These are phyloP conservation scores for Liolophura sinensis DNA, from an alignment of 1,140 invertebrate species.

Conservation along the genomic window DNA sequence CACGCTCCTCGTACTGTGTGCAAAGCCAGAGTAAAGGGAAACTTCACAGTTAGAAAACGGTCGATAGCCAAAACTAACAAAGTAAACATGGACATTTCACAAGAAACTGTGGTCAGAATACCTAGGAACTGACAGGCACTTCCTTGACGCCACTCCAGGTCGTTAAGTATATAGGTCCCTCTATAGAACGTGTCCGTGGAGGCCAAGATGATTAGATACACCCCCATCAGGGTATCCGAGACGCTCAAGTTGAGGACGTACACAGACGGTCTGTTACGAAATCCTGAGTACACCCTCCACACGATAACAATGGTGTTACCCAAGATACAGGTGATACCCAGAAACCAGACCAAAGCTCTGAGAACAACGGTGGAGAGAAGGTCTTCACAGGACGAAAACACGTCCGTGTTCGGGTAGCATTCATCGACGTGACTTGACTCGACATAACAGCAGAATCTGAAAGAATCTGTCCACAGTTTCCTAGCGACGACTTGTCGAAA, in stretches of 20 bases:
- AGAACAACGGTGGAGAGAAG: not conserved
- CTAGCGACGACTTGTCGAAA: no score
- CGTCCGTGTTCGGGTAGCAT: no score
- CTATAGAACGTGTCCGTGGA: constrained; percentile 32
- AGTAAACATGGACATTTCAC: constrained; percentile 36
- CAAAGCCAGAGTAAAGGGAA: constrained; percentile 25
- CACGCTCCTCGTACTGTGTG: constrained; percentile 14
- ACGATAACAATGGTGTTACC: constrained; percentile 6
- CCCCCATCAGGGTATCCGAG: constrained; percentile 46
- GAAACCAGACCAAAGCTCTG: constrained; percentile 1
- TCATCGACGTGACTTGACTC: no score
- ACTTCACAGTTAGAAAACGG: constrained; percentile 31
- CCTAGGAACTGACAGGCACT: constrained; percentile 34
- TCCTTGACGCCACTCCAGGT: constrained; percentile 34
- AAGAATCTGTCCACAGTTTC: no score
- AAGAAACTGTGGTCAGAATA: constrained; percentile 34
- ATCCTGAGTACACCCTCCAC: not conserved
- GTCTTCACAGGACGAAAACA: not conserved
- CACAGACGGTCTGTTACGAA: not conserved
- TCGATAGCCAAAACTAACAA: constrained; percentile 41
- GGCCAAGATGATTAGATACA: constrained; percentile 46
- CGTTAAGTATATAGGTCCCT: constrained; percentile 36
- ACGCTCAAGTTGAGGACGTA: constrained; percentile 33
- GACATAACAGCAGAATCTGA: no score
- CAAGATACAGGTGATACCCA: not conserved